Evolutionary conservation across 2,113 vertebrate species (phyloP), one percentile per base, ranked within the genome.

Genomic region (Corythaixoides concolor): DNA sequence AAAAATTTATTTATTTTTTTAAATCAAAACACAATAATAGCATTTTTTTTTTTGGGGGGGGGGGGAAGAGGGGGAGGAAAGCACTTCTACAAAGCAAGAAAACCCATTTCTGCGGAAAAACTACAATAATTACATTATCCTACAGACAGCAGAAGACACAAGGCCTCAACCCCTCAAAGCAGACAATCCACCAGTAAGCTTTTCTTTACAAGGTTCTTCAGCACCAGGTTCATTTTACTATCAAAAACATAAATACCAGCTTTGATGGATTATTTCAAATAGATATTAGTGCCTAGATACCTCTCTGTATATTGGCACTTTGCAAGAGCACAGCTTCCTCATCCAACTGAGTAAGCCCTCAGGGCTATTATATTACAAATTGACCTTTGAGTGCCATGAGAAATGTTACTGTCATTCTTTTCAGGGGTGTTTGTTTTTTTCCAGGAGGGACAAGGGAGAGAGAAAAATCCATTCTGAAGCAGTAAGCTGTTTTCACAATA

Each of bases 351-450:
- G 53, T 2, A 27, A 94, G 50, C 68, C 89, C 78, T 74, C 27
- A 3, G 85, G 90, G 88, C 68, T 72, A 6, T 12, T 60, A 6
- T 6, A 23, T 17, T 90, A 79, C n/a, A 73, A 62, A 69, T 56
- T 92, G 88, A 86, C 88, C 95, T 95, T 92, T 70, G 60, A 60
- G 68, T 45, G 68, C 45, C 90, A 62, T 20, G 24, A 91, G 91
- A 86, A 94, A 92, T 24, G 58, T 35, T 60, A 11, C 37, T 4
- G 2, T 89, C 70, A 14, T 33, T 76, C 87, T 81, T 83, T 60
- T n/a, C 68, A 73, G 67, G 70, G 56, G 22, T 43, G 56, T 89
- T 56, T 86, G 60, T 15, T 79, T 76, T 63, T 79, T 45, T 76
- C 60, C 21, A 74, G n/a, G 30, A 63, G 35, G 53, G 72, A 83